Evolutionary conservation across 2,888 invertebrate genomes (phyloP).

Genomic region (Abrostola triplasia): DNA sequence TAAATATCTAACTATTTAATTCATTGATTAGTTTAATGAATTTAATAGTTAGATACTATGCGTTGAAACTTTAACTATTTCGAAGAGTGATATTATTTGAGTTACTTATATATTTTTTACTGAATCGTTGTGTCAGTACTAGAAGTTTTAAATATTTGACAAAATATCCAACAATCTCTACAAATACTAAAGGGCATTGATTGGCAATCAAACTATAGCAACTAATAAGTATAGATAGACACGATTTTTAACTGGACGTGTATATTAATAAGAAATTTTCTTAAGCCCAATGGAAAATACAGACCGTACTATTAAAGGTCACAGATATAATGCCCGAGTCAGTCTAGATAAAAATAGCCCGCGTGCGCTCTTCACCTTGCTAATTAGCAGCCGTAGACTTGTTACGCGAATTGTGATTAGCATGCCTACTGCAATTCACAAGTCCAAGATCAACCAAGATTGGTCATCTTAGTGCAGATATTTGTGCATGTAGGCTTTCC

Average conservation of each 20-base stretch:
- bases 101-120: no score
- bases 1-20: constrained; percentile 19
- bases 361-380: neutral
- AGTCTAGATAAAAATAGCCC: constrained; percentile 1
- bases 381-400: neutral
- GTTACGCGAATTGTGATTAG: neutral
- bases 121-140: no score
- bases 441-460: neutral
- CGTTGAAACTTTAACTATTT: neutral
- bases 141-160: no score
- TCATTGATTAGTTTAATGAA: constrained; percentile 29
- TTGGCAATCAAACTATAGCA: no score
- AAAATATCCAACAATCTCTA: no score
- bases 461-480: neutral
- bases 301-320: no score
- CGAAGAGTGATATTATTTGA: neutral
- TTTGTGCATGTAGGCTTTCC: neutral
- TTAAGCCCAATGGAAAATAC: no score
- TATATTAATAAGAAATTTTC: no score
- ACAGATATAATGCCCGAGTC: neutral
- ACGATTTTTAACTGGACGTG: no score
- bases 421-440: neutral
- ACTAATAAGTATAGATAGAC: no score
- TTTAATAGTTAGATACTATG: constrained; percentile 8
- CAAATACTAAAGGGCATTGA: no score